Conservation (phyloP, 2,888 invertebrate genomes). For the Zootermopsis nevadensis region DNA sequence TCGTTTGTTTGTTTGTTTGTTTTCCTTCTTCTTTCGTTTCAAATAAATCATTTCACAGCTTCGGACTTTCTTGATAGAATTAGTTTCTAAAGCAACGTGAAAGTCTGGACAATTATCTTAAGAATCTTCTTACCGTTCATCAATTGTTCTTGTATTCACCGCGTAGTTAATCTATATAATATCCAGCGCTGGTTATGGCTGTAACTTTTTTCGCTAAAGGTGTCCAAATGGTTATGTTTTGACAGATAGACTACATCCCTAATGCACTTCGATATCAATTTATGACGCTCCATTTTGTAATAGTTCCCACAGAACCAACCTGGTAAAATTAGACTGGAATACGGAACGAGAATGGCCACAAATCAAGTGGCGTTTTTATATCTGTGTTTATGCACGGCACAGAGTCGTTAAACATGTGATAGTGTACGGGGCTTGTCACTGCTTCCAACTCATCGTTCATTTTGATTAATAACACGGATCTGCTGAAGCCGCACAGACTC, state of each 20-base stretch:
- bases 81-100: too few species aligned
- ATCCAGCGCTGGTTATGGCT: conserved; percentile 10
- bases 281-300: conserved; percentile 36
- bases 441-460: background rate
- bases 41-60: too few species aligned
- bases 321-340: background rate
- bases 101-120: too few species aligned
- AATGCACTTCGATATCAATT: conserved; percentile 41
- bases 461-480: conserved; percentile 21
- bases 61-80: too few species aligned
- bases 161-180: too few species aligned
- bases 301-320: conserved; percentile 8
- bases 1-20: too few species aligned
- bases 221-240: conserved; percentile 39
- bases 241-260: conserved; percentile 33
- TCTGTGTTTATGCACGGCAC: too few species aligned
- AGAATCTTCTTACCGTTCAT: too few species aligned
- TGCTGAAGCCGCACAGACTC: too few species aligned
- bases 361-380: conserved; percentile 27
- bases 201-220: conserved; percentile 22
- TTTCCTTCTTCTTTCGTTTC: too few species aligned
- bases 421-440: background rate
- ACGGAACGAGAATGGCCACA: conserved; percentile 19
- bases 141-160: too few species aligned
- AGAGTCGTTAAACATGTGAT: too few species aligned